Evolutionary conservation across 2,797 vertebrate genomes (phyloP).

Genomic region (Myripristis jacobus): DNA sequence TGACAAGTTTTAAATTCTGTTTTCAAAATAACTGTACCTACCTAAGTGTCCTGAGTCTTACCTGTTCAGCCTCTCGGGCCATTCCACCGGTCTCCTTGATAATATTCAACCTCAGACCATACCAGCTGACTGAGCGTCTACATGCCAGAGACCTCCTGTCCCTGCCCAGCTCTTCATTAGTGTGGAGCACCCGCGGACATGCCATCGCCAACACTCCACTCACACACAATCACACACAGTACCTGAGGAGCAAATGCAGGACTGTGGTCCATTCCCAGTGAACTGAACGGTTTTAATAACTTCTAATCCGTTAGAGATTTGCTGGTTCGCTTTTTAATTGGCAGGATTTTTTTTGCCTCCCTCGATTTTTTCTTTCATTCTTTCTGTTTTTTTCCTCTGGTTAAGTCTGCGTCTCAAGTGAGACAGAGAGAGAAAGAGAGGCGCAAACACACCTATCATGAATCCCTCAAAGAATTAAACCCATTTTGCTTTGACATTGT

Average conservation of each 20-base stretch:
- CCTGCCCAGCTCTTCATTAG: slow-evolving; percentile 4
- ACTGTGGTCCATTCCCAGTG: slow-evolving; percentile 20
- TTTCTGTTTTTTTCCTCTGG: not conserved
- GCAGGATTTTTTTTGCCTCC: slow-evolving; percentile 26
- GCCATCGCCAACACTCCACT: slow-evolving; percentile 37
- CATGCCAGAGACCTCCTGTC: slow-evolving; percentile 51
- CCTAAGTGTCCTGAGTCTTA: too few relatives aligned
- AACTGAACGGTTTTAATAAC: slow-evolving; percentile 44
- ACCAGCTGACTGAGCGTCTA: slow-evolving; percentile 63
- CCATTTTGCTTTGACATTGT: slow-evolving; percentile 25
- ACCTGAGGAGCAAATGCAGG: slow-evolving; percentile 4
- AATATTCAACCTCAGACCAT: slow-evolving; percentile 53
- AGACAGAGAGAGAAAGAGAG: not conserved
- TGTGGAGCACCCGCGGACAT: slow-evolving; percentile 14
- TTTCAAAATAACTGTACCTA: too few relatives aligned
- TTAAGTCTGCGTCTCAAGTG: slow-evolving; percentile 6
- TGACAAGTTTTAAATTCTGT: too few relatives aligned
- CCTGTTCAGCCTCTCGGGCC: slow-evolving; percentile 41
- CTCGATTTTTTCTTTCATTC: slow-evolving; percentile 9
- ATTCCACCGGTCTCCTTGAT: slow-evolving; percentile 55
- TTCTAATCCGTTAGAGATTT: slow-evolving; percentile 59
- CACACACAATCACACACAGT: not conserved
- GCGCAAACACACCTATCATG: not conserved
- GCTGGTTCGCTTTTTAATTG: slow-evolving; percentile 52
- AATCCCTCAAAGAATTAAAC: slow-evolving; percentile 16